Percentiles rank a stretch among this genome's conserved stretches.
Conservation (phyloP, 2,797 vertebrate species). For the Sebastes dallii region DNA sequence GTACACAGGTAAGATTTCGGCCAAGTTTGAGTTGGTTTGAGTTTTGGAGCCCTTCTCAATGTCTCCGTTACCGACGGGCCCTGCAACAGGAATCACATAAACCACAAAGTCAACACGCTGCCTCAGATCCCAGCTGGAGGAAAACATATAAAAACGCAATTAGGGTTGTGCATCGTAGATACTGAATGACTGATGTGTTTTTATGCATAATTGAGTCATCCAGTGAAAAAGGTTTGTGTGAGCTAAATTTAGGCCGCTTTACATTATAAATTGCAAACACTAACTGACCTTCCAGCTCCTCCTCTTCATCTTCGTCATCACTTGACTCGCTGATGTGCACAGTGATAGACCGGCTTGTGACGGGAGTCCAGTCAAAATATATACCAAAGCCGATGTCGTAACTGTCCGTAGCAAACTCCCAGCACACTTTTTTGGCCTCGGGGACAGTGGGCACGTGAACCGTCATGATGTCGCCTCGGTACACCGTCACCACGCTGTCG, state of each 20-base stretch:
- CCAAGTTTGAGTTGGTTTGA: slow-evolving; percentile 86
- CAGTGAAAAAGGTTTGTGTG: background rate
- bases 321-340: slow-evolving; percentile 98
- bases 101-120: slow-evolving; percentile 37
- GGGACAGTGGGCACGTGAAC: slow-evolving; percentile 94
- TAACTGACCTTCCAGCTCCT: slow-evolving; percentile 90
- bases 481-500: slow-evolving; percentile 91
- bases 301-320: slow-evolving; percentile 97
- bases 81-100: slow-evolving; percentile 73
- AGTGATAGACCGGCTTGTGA: slow-evolving; percentile 93
- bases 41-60: slow-evolving; percentile 93
- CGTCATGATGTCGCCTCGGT: slow-evolving; percentile 95
- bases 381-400: slow-evolving; percentile 98
- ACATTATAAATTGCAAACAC: background rate
- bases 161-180: background rate
- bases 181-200: background rate
- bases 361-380: slow-evolving; percentile 96
- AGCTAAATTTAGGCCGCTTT: background rate
- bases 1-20: slow-evolving; percentile 93
- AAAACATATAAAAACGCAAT: background rate
- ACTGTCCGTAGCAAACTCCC: slow-evolving; percentile 97
- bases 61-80: slow-evolving; percentile 89
- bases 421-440: slow-evolving; percentile 93
- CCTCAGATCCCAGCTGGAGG: background rate
- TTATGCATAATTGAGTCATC: background rate